A percentile compares a stretch with the other conserved stretches of the same genome.
phyloP scores from a whole-genome alignment of 2,888 invertebrate species.

The Coelopa pilipes region DNA sequence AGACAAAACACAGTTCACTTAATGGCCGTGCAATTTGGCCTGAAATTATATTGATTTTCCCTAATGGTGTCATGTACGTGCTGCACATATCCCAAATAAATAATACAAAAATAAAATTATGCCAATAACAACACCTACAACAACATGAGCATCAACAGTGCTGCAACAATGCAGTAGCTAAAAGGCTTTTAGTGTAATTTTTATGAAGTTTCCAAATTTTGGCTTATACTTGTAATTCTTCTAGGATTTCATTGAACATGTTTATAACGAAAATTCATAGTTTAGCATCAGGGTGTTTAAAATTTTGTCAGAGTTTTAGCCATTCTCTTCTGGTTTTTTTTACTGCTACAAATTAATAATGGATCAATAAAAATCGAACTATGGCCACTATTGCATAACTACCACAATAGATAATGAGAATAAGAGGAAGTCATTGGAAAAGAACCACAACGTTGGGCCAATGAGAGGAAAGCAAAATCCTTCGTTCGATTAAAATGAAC shows the following conservation, averaged over 20 bases:
- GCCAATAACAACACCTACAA: too few relatives aligned
- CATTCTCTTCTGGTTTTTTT: too few relatives aligned
- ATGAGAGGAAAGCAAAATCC: too few relatives aligned
- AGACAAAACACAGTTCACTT: background rate
- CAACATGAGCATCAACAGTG: background rate
- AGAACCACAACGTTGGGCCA: too few relatives aligned
- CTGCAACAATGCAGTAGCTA: too few relatives aligned
- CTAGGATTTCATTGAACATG: background rate
- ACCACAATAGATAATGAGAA: too few relatives aligned
- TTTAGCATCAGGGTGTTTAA: background rate
- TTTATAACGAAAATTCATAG: background rate
- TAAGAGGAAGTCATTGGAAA: too few relatives aligned
- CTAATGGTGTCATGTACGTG: conserved; percentile 1
- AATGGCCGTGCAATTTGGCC: conserved; percentile 5
- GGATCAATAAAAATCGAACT: background rate
- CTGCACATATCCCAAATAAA: background rate
- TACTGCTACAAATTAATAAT: too few relatives aligned
- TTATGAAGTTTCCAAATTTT: background rate
- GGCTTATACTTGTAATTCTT: background rate
- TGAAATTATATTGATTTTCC: background rate
- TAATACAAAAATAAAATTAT: background rate
- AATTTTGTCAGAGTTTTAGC: too few relatives aligned
- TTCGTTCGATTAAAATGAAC: too few relatives aligned
- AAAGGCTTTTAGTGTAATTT: too few relatives aligned
- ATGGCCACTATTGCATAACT: too few relatives aligned